A percentile compares a stretch with the other conserved stretches of the same genome.
Evolutionary conservation across 2,888 invertebrate genomes (phyloP).

Genomic region (Platypus cylindrus): DNA sequence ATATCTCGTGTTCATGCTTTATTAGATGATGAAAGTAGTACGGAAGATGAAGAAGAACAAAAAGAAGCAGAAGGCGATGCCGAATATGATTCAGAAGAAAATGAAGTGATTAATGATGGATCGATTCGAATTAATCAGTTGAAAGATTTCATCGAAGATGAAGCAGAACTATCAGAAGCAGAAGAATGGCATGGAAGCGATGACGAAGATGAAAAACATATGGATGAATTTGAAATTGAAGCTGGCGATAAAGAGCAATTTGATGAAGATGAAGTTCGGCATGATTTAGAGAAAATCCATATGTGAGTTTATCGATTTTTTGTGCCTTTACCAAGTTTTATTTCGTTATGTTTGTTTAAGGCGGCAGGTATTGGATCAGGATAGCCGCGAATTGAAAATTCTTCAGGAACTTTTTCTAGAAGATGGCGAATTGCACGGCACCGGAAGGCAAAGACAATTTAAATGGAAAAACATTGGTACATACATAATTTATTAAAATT

Average conservation of each 20-base stretch:
- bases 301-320: constrained; percentile 44
- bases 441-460: constrained; percentile 68
- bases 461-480: constrained; percentile 71
- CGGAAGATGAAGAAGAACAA: constrained; percentile 32
- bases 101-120: too few relatives aligned
- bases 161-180: constrained; percentile 83
- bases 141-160: constrained; percentile 70
- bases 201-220: constrained; percentile 71
- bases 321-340: constrained; percentile 1
- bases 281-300: constrained; percentile 75
- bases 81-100: constrained; percentile 78
- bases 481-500: background rate
- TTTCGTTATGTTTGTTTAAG: constrained; percentile 31
- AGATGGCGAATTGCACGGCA: constrained; percentile 73
- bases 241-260: constrained; percentile 74
- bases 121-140: too few relatives aligned
- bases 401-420: constrained; percentile 80
- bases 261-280: constrained; percentile 62
- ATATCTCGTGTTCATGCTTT: constrained; percentile 5
- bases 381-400: constrained; percentile 70
- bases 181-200: constrained; percentile 84
- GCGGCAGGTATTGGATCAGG: constrained; percentile 75
- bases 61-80: constrained; percentile 28
- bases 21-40: constrained; percentile 32
- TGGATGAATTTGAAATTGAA: constrained; percentile 72